A percentile compares a stretch with the other conserved stretches of the same genome.
phyloP scores from a whole-genome alignment of 37 sponge, comb jelly and placozoan species.

The Diacarnus erythraeanus region DNA sequence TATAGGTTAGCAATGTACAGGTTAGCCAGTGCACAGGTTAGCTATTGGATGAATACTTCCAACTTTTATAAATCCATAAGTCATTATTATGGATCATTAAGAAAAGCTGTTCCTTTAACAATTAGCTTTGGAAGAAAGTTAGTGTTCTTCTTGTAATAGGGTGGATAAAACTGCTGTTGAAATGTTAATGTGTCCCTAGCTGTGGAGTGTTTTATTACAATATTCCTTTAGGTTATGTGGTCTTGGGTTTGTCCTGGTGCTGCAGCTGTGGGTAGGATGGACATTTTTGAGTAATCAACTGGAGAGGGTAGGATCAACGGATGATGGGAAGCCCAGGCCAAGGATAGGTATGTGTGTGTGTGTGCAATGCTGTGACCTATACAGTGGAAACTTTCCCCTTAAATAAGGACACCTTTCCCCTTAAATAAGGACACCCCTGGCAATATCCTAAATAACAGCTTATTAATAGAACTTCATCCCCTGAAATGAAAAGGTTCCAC shows the following conservation, averaged over 20 bases:
- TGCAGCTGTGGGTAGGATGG: slow-evolving; percentile 70
- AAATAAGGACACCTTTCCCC: too few relatives aligned
- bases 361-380: too few relatives aligned
- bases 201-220: background rate
- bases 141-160: background rate
- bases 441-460: too few relatives aligned
- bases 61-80: background rate
- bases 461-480: too few relatives aligned
- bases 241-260: slow-evolving; percentile 47
- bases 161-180: background rate
- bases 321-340: background rate
- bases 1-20: too few relatives aligned
- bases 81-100: background rate
- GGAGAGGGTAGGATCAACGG: slow-evolving; percentile 15
- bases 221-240: slow-evolving; percentile 37
- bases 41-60: too few relatives aligned
- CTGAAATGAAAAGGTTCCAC: too few relatives aligned
- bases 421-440: too few relatives aligned
- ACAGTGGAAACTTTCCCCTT: too few relatives aligned
- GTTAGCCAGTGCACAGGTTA: too few relatives aligned
- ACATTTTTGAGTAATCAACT: slow-evolving; percentile 60
- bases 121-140: background rate
- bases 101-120: background rate
- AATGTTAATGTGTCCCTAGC: background rate
- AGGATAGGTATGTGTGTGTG: slow-evolving; percentile 3